Base-by-base conservation (phyloP, 2,888 invertebrate species). In the Clepsis dumicolana region DNA sequence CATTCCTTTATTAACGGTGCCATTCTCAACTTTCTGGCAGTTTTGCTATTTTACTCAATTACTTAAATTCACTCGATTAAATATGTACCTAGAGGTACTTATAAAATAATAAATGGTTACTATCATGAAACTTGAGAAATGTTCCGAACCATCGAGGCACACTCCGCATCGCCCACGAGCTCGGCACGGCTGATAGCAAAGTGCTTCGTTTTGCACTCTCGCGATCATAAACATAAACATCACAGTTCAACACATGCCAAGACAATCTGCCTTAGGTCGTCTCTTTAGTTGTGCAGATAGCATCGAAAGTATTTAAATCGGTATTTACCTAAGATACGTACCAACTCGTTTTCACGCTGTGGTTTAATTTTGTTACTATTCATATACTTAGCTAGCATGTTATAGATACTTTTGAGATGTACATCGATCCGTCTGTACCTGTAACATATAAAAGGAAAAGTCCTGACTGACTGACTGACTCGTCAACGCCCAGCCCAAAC, bases 131-230 rank as follows among this genome's bases (percentile, higher is more conserved):
- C 57, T 29, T 63, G 16, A 63, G 57, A 63, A 57, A 57, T 29
- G 52, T 52, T 18, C 35, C 1, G 24, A 56, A 50, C 38, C 57
- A 63, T 67, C 62, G 29, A 52, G 56, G 63, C 67, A 67, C 62
- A 63, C 63, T 57, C 63, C 63, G 24, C 29, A 35, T 57, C 67
- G 63, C 67, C 67, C 63, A 68, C 67, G 67, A 59, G 57, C 53
- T 25, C 52, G 38, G 48, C 52, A 41, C 41, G 53, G 53, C 57
- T 63, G 67, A 68, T 68, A 68, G 41, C 63, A 68, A 68, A 68
- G 67, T 68, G 67, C 63, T 68, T 63, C 67, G 63, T 57, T 63
- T 63, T 68, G 67, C 67, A 68, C 63, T 68, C 67, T 63, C 56
- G 67, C 63, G 63, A 63, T 57, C 67, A 59, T 68, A 63, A 66